Percentiles rank a stretch among this genome's conserved stretches.
Evolutionary conservation across 2,113 vertebrate species (phyloP).

Genomic region (Triplophysa tibetana): DNA sequence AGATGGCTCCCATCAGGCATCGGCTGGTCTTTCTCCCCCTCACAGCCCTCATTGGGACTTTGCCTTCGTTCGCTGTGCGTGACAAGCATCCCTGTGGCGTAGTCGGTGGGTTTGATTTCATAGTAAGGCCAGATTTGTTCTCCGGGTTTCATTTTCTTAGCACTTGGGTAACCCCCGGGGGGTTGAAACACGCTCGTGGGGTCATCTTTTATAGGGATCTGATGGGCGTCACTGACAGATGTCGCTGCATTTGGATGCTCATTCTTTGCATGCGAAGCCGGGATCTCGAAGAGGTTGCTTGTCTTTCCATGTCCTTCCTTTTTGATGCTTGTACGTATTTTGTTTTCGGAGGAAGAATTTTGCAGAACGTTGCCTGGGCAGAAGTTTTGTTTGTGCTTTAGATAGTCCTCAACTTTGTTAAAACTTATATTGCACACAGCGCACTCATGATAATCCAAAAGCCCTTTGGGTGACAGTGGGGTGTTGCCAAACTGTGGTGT

Average conservation of each 20-base stretch:
- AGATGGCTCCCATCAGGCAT: constrained; percentile 78
- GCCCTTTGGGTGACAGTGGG: constrained; percentile 76
- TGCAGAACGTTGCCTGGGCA: constrained; percentile 78
- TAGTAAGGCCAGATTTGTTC: constrained; percentile 88
- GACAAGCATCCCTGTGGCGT: constrained; percentile 80
- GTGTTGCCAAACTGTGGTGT: constrained; percentile 75
- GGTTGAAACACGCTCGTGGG: constrained; percentile 79
- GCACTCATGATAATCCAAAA: constrained; percentile 88
- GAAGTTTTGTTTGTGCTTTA: constrained; percentile 88
- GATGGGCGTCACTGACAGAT: constrained; percentile 79
- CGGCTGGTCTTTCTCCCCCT: constrained; percentile 77
- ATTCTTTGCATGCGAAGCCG: constrained; percentile 77
- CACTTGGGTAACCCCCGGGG: constrained; percentile 82
- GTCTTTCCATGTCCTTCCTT: constrained; percentile 75
- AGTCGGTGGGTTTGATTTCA: constrained; percentile 84
- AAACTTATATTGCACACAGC: constrained; percentile 88
- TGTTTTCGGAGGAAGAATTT: constrained; percentile 60
- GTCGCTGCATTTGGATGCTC: constrained; percentile 80
- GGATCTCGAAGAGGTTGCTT: constrained; percentile 74
- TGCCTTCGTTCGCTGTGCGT: constrained; percentile 75
- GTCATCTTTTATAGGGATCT: constrained; percentile 80
- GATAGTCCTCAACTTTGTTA: constrained; percentile 88
- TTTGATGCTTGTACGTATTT: constrained; percentile 74
- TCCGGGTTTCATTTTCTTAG: constrained; percentile 83
- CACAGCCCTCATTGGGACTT: constrained; percentile 78